phyloP scores from a whole-genome alignment of 2,888 invertebrate species.

The Sinhomidia bicolor region DNA sequence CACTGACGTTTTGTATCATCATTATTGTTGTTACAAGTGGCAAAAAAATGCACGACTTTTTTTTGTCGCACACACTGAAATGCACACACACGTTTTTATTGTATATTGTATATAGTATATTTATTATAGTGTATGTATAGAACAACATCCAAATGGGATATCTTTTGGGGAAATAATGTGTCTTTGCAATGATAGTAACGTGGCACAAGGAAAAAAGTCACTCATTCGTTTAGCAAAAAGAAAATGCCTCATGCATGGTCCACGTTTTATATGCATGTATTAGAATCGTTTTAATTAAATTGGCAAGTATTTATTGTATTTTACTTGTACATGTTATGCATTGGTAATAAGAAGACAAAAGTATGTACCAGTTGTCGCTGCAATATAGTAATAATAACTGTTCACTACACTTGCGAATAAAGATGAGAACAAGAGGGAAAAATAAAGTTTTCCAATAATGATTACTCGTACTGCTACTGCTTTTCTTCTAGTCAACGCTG shows the following conservation, averaged over 20 bases:
- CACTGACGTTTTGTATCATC: constrained; percentile 40
- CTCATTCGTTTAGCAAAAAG: not conserved
- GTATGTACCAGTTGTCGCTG: not conserved
- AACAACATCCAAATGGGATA: constrained; percentile 7
- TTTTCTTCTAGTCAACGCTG: not conserved
- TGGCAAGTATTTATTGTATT: not conserved
- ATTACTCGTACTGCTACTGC: not conserved
- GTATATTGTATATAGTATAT: not conserved
- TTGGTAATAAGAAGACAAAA: not conserved
- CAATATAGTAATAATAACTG: not conserved
- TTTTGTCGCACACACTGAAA: not conserved
- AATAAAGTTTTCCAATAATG: constrained; percentile 13
- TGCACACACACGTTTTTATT: constrained; percentile 13
- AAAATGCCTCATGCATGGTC: not conserved
- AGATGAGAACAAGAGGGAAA: not conserved
- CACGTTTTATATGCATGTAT: not conserved
- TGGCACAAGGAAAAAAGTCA: not conserved
- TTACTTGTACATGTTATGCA: not conserved
- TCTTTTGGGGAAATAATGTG: not conserved
- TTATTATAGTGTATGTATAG: no score
- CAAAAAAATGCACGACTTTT: not conserved
- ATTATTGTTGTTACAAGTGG: constrained; percentile 5
- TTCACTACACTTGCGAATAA: not conserved
- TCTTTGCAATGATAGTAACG: not conserved
- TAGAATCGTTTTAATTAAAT: constrained; percentile 8